Conservation (phyloP, 2,888 invertebrate species). For the Polyommatus iphigenia region DNA sequence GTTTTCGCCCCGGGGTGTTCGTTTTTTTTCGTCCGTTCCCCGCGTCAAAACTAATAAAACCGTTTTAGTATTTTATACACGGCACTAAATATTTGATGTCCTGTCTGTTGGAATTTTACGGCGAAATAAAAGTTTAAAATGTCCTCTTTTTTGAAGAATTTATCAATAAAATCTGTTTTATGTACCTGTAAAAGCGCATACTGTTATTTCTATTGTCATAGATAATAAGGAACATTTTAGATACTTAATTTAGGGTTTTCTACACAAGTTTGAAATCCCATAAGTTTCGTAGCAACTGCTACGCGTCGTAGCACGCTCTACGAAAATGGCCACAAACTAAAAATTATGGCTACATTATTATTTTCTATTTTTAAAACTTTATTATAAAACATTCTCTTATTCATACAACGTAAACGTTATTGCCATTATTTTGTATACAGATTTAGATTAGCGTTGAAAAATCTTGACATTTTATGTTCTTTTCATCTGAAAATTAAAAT, state of each 20-base stretch:
- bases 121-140: not conserved
- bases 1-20: constrained; percentile 4
- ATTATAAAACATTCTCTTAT: not conserved
- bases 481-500: not conserved
- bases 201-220: not conserved
- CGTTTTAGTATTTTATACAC: constrained; percentile 10
- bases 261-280: no score
- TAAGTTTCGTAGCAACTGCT: not conserved
- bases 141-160: not conserved
- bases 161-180: not conserved
- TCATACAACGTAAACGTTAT: not conserved
- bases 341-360: not conserved
- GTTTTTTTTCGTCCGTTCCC: constrained; percentile 3
- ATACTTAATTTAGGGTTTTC: no score
- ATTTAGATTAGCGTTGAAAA: not conserved
- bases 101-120: constrained; percentile 5
- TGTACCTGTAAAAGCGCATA: not conserved
- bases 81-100: constrained; percentile 14
- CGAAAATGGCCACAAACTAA: not conserved
- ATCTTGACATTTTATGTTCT: not conserved
- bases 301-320: not conserved
- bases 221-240: not conserved
- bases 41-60: constrained; percentile 20
- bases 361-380: not conserved
- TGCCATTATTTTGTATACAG: not conserved